Evolutionary conservation across 2,113 vertebrate genomes (phyloP).

Genomic region (human (Homo sapiens)): DNA sequence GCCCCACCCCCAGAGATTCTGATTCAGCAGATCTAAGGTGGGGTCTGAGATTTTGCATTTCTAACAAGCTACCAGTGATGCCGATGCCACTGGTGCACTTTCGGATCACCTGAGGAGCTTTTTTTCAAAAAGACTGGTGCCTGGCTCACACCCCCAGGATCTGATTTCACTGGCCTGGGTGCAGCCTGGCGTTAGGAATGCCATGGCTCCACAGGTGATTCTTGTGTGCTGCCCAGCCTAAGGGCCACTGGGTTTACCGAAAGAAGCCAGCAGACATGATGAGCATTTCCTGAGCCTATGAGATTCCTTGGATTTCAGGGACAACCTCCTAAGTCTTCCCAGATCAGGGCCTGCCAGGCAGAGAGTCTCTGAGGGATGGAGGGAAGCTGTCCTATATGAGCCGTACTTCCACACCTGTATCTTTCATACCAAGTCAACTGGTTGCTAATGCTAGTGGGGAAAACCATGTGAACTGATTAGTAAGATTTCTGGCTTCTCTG

Average conservation of each 20-base stretch:
- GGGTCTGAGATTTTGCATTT: neutral
- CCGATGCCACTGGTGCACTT: too few relatives aligned
- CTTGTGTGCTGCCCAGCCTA: neutral
- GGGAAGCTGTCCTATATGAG: neutral
- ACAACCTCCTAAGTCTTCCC: neutral
- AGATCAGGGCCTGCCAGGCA: too few relatives aligned
- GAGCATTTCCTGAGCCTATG: neutral
- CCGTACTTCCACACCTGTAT: neutral
- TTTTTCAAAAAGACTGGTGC: neutral
- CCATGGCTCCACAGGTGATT: neutral
- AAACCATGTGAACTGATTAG: neutral
- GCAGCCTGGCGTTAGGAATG: neutral
- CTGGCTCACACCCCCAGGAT: neutral
- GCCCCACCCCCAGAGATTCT: neutral
- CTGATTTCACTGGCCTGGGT: neutral
- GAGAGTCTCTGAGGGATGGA: neutral
- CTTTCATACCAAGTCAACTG: neutral
- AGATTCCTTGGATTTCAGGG: neutral
- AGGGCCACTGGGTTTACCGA: neutral
- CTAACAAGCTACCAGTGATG: neutral
- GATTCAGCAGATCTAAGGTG: neutral
- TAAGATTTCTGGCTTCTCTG: neutral
- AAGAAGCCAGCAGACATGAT: neutral
- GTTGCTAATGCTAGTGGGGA: neutral
- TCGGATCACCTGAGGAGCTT: neutral